A percentile compares a stretch with the other conserved stretches of the same genome.
Evolutionary conservation across 2,888 invertebrate genomes (phyloP).

Genomic region (Raillietiella orientalis): DNA sequence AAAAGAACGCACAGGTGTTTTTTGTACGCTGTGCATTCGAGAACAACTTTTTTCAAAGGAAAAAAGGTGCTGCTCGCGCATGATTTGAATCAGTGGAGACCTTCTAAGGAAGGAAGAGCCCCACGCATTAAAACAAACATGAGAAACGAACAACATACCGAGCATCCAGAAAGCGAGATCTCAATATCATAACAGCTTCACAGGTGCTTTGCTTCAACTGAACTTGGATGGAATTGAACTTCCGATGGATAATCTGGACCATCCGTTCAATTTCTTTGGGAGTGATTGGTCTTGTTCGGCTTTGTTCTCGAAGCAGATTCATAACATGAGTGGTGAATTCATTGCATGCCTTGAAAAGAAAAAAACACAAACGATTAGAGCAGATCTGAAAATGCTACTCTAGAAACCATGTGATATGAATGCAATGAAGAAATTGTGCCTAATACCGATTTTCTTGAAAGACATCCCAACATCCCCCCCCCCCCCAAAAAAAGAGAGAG

Average conservation of each 20-base stretch:
- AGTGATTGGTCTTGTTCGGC: conserved; percentile 85
- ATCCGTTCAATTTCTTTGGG: conserved; percentile 95
- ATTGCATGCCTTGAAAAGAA: conserved; percentile 46
- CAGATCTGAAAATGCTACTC: too few relatives aligned
- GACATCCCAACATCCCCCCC: not conserved
- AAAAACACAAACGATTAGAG: conserved; percentile 4
- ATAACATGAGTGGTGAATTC: conserved; percentile 99
- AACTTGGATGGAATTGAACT: conserved; percentile 61
- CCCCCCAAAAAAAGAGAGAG: too few relatives aligned
- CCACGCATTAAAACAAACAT: too few relatives aligned
- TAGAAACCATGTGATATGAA: not conserved
- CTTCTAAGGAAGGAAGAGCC: too few relatives aligned
- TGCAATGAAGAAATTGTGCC: not conserved
- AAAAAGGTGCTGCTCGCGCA: too few relatives aligned
- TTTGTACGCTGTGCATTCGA: too few relatives aligned
- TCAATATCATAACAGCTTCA: conserved; percentile 95
- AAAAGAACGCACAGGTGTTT: too few relatives aligned
- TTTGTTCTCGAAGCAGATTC: conserved; percentile 83
- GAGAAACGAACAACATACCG: too few relatives aligned
- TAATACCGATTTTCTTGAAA: not conserved
- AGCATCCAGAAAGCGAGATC: conserved; percentile 41
- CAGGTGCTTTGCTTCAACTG: conserved; percentile 98
- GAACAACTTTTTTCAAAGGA: too few relatives aligned
- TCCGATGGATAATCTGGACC: conserved; percentile 95
- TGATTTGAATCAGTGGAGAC: too few relatives aligned